phyloP scores from a whole-genome alignment of 2,888 invertebrate genomes.

The Habroteleia sp. region DNA sequence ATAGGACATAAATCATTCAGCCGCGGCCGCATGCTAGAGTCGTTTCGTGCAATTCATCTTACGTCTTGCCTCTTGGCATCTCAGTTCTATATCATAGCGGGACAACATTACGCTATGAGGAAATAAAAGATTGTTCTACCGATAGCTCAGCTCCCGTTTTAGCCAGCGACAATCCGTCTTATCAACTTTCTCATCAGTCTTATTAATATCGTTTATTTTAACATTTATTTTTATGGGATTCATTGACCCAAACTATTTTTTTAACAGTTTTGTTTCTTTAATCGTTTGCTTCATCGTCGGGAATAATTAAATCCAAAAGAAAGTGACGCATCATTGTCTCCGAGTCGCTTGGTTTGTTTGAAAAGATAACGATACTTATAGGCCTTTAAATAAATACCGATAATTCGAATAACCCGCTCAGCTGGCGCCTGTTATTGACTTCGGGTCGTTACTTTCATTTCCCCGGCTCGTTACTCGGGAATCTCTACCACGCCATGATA shows the following conservation, averaged over 20 bases:
- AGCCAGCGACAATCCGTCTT: slow-evolving; percentile 36
- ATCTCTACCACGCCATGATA: slow-evolving; percentile 30
- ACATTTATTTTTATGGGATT: slow-evolving; percentile 11
- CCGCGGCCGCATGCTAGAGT: slow-evolving; percentile 47
- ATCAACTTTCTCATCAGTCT: slow-evolving; percentile 41
- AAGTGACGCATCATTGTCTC: neutral
- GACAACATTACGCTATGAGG: slow-evolving; percentile 59
- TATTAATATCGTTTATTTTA: slow-evolving; percentile 29
- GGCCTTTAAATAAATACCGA: slow-evolving; percentile 6
- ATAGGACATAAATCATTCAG: slow-evolving; percentile 55
- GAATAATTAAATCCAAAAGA: slow-evolving; percentile 1
- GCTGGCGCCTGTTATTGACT: slow-evolving; percentile 39
- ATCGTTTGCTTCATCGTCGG: too few relatives aligned
- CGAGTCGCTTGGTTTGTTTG: neutral
- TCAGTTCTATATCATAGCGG: slow-evolving; percentile 60
- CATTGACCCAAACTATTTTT: neutral
- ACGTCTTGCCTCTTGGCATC: slow-evolving; percentile 40
- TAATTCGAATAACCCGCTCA: slow-evolving; percentile 30
- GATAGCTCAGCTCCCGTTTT: slow-evolving; percentile 55
- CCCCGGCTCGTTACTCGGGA: slow-evolving; percentile 49
- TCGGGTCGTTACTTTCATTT: slow-evolving; percentile 60
- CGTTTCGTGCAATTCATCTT: slow-evolving; percentile 61
- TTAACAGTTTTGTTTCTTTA: neutral
- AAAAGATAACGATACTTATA: too few relatives aligned
- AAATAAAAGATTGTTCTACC: slow-evolving; percentile 58